phyloP scores from a whole-genome alignment of 2,888 invertebrate species.

The Xestia c-nigrum region DNA sequence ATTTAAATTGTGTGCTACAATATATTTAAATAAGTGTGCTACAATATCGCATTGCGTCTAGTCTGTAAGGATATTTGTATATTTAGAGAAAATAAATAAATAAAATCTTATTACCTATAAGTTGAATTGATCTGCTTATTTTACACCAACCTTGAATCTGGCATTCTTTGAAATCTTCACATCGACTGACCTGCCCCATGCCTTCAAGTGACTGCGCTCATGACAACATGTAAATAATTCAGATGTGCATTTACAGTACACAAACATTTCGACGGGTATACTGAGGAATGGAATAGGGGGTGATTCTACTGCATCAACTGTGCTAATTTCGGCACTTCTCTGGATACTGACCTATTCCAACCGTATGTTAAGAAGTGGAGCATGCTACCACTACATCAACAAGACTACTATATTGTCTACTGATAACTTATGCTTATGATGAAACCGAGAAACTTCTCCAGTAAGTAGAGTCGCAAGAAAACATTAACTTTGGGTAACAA shows the following conservation, averaged over 20 bases:
- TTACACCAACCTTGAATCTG: neutral
- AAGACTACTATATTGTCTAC: neutral
- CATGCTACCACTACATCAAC: neutral
- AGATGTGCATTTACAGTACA: neutral
- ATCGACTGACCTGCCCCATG: neutral
- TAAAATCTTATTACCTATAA: neutral
- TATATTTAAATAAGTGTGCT: too few species aligned
- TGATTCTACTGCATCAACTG: neutral
- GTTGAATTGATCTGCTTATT: neutral
- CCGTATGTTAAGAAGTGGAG: neutral
- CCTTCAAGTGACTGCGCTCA: neutral
- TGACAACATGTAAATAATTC: neutral
- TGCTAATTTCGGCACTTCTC: neutral
- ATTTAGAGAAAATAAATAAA: too few species aligned
- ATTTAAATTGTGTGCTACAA: too few species aligned
- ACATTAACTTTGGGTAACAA: slow-evolving; percentile 29
- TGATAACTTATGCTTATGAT: slow-evolving; percentile 23
- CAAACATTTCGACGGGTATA: neutral
- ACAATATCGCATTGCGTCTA: too few species aligned
- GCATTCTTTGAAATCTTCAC: neutral
- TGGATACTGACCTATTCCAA: neutral
- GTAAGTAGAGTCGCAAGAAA: slow-evolving; percentile 19
- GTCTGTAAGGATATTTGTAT: too few species aligned
- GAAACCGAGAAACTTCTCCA: slow-evolving; percentile 8
- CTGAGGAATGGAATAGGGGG: neutral